A percentile compares a stretch with the other conserved stretches of the same genome.
Evolutionary conservation across 2,797 vertebrate species (phyloP).

Genomic region (Champsocephalus esox): DNA sequence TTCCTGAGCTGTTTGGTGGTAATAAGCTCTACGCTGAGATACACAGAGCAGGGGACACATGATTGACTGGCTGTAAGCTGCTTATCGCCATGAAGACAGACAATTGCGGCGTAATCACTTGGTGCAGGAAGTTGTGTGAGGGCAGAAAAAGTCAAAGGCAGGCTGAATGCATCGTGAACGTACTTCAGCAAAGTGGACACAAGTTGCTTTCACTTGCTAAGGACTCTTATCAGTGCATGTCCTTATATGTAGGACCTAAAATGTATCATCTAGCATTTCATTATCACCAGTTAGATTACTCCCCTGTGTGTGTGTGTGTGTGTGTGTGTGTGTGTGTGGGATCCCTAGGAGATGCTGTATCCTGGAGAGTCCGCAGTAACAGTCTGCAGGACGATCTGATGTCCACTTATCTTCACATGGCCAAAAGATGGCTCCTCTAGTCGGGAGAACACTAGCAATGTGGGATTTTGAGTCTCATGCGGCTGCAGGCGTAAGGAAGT

Average conservation of each 20-base stretch:
- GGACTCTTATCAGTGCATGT: constrained; percentile 5
- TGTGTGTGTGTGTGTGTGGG: neutral
- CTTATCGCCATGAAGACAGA: constrained; percentile 75
- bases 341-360: neutral
- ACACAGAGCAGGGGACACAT: constrained; percentile 48
- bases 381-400: constrained; percentile 10
- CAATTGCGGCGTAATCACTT: constrained; percentile 76
- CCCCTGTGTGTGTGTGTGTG: neutral
- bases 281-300: constrained; percentile 33
- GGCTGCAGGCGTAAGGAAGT: neutral
- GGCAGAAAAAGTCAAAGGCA: constrained; percentile 20
- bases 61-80: constrained; percentile 79
- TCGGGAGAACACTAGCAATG: constrained; percentile 8
- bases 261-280: constrained; percentile 13
- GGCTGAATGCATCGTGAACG: constrained; percentile 56
- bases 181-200: constrained; percentile 18
- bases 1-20: constrained; percentile 35
- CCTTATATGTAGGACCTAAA: constrained; percentile 19
- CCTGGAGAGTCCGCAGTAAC: constrained; percentile 12
- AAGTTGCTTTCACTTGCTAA: constrained; percentile 47
- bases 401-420: too few relatives aligned
- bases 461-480: constrained; percentile 6
- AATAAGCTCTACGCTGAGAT: constrained; percentile 50
- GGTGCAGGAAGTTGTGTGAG: constrained; percentile 74
- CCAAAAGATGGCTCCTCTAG: constrained; percentile 1